phyloP scores from a whole-genome alignment of 2,797 vertebrate genomes.

The Scolopax rusticola region DNA sequence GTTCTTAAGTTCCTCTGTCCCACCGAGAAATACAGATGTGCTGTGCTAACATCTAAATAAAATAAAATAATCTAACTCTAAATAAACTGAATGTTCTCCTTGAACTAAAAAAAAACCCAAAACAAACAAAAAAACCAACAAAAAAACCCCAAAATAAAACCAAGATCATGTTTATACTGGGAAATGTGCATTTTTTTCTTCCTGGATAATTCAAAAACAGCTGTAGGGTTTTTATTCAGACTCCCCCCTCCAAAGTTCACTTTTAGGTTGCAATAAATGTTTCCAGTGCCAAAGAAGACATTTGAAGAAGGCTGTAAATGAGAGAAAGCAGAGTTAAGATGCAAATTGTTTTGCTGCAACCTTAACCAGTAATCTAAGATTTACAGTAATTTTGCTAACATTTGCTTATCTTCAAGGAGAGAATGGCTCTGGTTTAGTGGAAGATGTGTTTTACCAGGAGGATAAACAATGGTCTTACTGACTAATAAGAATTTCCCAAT shows the following conservation, averaged over 20 bases:
- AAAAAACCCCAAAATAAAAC: neutral
- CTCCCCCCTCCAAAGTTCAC: constrained; percentile 46
- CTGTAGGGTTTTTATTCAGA: constrained; percentile 64
- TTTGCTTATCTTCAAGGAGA: constrained; percentile 59
- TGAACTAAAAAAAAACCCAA: constrained; percentile 4
- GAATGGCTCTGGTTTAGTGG: neutral
- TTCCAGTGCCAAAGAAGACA: constrained; percentile 61
- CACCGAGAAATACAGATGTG: constrained; percentile 44
- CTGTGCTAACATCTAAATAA: constrained; percentile 48
- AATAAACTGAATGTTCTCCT: constrained; percentile 68
- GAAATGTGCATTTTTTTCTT: constrained; percentile 54
- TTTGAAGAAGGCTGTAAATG: constrained; percentile 35
- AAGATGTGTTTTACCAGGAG: constrained; percentile 47
- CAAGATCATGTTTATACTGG: constrained; percentile 63
- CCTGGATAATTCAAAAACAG: constrained; percentile 67
- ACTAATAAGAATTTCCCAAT: constrained; percentile 40
- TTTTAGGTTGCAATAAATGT: constrained; percentile 65
- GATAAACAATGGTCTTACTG: constrained; percentile 44
- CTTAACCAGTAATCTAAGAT: constrained; percentile 33
- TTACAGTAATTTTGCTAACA: constrained; percentile 29
- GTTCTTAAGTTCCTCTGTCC: neutral
- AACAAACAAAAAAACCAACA: neutral
- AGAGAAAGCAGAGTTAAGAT: constrained; percentile 50
- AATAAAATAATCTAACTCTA: constrained; percentile 46
- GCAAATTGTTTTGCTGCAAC: constrained; percentile 54